Conservation (phyloP, 2,888 invertebrate species). For the Pardosa pseudoannulata region DNA sequence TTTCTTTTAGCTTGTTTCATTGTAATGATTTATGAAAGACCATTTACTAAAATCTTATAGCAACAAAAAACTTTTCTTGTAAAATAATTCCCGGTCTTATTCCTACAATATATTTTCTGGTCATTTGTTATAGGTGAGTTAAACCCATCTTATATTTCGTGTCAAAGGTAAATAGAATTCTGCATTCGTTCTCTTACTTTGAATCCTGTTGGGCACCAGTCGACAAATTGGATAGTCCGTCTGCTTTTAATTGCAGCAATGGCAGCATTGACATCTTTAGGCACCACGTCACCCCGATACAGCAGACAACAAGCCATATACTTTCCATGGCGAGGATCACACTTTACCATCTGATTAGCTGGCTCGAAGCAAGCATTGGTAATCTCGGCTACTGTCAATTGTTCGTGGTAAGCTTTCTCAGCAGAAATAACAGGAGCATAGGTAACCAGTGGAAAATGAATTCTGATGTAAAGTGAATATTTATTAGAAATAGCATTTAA, state of each 20-base stretch:
- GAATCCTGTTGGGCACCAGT: conserved; percentile 96
- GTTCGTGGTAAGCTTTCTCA: conserved; percentile 79
- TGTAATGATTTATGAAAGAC: too few species aligned
- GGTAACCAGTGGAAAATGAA: conserved; percentile 89
- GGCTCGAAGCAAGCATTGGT: conserved; percentile 80
- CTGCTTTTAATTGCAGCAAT: conserved; percentile 79
- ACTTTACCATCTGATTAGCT: conserved; percentile 76
- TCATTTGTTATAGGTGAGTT: too few species aligned
- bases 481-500: too few species aligned
- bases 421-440: conserved; percentile 79
- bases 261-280: conserved; percentile 79
- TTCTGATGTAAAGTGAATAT: too few species aligned
- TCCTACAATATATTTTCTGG: too few species aligned
- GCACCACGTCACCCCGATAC: conserved; percentile 80
- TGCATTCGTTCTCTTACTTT: conserved; percentile 78
- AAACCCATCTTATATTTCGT: too few species aligned
- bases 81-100: too few species aligned
- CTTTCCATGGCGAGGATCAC: conserved; percentile 75
- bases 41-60: too few species aligned
- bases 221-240: conserved; percentile 88
- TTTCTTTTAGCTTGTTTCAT: too few species aligned
- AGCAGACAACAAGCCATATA: conserved; percentile 76
- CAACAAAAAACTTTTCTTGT: too few species aligned
- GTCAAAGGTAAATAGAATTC: too few species aligned
- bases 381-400: conserved; percentile 78